Conservation (phyloP, 1,140 invertebrate genomes). For the Hestina assimilis region DNA sequence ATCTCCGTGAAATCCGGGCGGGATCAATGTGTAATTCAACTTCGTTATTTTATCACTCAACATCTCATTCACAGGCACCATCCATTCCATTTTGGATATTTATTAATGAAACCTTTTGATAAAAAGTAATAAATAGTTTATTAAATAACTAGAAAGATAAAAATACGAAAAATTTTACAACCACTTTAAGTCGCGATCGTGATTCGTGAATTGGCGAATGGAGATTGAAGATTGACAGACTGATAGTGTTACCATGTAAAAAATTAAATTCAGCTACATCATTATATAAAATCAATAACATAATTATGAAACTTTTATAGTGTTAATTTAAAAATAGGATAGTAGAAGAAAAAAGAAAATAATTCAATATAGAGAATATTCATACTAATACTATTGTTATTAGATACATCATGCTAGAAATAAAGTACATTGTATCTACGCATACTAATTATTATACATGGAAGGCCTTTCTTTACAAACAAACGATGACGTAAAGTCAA, state of each 20-base stretch:
- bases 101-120: background rate
- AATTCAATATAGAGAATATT: no score
- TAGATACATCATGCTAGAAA: no score
- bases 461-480: no score
- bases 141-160: background rate
- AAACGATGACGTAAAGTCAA: no score
- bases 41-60: conserved; percentile 48
- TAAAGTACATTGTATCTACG: no score
- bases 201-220: background rate
- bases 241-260: background rate
- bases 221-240: background rate
- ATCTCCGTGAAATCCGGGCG: conserved; percentile 42
- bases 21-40: conserved; percentile 41
- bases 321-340: no score
- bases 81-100: conserved; percentile 40
- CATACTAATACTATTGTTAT: no score
- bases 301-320: no score
- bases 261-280: no score
- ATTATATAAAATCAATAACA: no score
- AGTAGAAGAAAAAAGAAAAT: no score
- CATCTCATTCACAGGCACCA: conserved; percentile 46
- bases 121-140: background rate
- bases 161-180: background rate
- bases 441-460: no score
- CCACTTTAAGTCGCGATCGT: background rate